phyloP scores from a whole-genome alignment of 2,888 invertebrate genomes.

The Rhingia rostrata region DNA sequence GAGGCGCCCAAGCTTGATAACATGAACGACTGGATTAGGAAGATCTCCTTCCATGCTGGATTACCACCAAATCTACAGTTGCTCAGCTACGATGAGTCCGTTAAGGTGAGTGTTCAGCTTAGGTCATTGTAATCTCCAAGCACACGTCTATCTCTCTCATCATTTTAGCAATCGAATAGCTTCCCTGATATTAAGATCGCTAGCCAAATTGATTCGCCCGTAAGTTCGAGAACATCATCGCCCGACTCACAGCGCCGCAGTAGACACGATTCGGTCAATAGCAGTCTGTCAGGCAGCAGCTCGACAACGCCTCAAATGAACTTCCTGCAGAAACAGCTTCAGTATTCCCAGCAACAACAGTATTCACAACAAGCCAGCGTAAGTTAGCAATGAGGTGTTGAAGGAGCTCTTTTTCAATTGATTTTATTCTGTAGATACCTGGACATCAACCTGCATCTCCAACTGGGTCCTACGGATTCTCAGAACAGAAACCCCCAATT shows the following conservation, averaged over 20 bases:
- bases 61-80: conserved; percentile 95
- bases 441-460: conserved; percentile 79
- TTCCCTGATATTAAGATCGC: conserved; percentile 81
- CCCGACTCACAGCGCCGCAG: conserved; percentile 84
- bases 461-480: conserved; percentile 78
- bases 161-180: conserved; percentile 81
- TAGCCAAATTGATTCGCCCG: conserved; percentile 84
- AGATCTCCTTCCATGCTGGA: conserved; percentile 95
- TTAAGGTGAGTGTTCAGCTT: conserved; percentile 83
- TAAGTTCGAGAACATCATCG: conserved; percentile 85
- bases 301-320: conserved; percentile 84
- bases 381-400: conserved; percentile 1
- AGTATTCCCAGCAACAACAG: conserved; percentile 76
- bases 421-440: conserved; percentile 47
- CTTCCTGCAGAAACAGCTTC: conserved; percentile 84
- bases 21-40: conserved; percentile 95
- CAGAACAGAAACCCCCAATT: conserved; percentile 85
- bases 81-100: conserved; percentile 90
- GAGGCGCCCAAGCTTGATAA: conserved; percentile 88
- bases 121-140: neutral
- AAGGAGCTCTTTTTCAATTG: neutral
- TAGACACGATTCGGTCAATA: conserved; percentile 80
- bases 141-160: neutral
- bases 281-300: conserved; percentile 79
- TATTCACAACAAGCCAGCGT: conserved; percentile 74